These are phyloP conservation scores for Planococcus citri DNA, from an alignment of 1,140 invertebrate genomes.

Conservation along the genomic window DNA sequence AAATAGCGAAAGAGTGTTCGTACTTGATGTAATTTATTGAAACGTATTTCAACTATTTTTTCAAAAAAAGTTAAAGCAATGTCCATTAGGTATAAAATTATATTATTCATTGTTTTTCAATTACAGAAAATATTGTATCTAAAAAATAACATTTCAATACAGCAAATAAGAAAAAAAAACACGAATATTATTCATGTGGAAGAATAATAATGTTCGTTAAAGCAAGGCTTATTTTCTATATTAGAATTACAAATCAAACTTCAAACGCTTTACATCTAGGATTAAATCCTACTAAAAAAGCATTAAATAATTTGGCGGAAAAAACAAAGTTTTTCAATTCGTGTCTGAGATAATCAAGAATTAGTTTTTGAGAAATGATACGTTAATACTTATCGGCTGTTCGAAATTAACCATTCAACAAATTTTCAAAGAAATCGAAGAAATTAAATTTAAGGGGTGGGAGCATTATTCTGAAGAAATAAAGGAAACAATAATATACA, in stretches of 20 bases:
- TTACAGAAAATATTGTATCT: neutral
- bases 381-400: no score
- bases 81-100: neutral
- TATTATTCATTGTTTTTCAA: neutral
- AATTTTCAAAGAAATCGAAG: no score
- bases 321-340: neutral
- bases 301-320: neutral
- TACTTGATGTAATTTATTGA: no score
- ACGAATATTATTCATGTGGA: neutral
- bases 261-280: neutral
- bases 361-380: neutral
- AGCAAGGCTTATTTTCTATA: neutral
- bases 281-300: neutral
- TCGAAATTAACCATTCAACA: no score
- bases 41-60: no score
- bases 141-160: neutral
- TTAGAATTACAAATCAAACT: neutral
- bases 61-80: neutral
- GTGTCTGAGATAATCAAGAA: neutral
- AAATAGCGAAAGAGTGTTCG: no score
- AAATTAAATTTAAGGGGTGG: no score
- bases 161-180: neutral
- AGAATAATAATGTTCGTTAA: neutral
- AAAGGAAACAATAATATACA: conserved; percentile 11
- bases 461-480: neutral